Base-by-base conservation (phyloP, 2,113 vertebrate species). In the Synchiropus splendidus region DNA sequence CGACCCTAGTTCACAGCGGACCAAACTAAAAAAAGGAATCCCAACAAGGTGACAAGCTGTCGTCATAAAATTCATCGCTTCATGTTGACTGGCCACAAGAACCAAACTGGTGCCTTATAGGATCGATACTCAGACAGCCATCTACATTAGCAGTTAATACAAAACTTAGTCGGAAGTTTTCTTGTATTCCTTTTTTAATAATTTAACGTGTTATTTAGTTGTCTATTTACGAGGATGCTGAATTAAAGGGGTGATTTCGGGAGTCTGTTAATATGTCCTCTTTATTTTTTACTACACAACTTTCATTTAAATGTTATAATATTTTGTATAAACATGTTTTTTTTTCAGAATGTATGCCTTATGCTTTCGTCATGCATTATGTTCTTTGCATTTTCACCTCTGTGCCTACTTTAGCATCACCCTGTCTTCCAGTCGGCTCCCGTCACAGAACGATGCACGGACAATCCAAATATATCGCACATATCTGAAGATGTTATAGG, bases 41-140 rank as follows among this genome's bases (percentile, higher is more conserved):
- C n/a, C n/a, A n/a, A n/a, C 21, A 27, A 8, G 21, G 8, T 67
- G 68, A 68, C 64, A 48, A 52, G 41, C 48, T 53, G 57, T 62
- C n/a, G 53, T 59, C 45, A 54, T 57, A 18, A 6, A 48, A 39
- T 46, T 57, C 57, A 50, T 66, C 51, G 36, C 47, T 56, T 67
- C 44, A 54, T 63, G 62, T 64, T 37, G 56, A 56, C 67, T 49
- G 49, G 61, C 56, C 44, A 18, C 50, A 38, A 48, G 58, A 63
- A 58, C 61, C 62, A 38, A 75, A 67, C 72, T 33, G 65, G 83
- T 87, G 85, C 85, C 85, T 87, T 87, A 82, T 61, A 72, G 61
- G 43, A 15, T 67, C 64, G 58, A 36, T 48, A 62, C 54, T 53
- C 58, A 37, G 61, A 48, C 44, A 21, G 39, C 52, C 49, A 54